Evolutionary conservation across 2,888 invertebrate species (phyloP).

Genomic region (Vandiemenella viatica): DNA sequence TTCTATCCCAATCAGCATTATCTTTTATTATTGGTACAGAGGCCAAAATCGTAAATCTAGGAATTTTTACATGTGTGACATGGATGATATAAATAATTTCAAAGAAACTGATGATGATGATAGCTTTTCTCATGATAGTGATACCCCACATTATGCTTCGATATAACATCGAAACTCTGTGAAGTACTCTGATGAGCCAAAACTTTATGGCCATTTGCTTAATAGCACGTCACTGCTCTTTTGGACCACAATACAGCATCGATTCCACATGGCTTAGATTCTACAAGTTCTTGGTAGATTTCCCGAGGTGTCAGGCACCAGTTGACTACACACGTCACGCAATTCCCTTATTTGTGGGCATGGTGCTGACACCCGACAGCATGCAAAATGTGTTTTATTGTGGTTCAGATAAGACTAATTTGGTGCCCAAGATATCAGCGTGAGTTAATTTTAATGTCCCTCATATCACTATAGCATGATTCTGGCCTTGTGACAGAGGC

Average conservation of each 20-base stretch:
- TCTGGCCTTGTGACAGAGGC: background rate
- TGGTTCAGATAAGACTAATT: background rate
- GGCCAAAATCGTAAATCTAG: too few species aligned
- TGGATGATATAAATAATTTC: too few species aligned
- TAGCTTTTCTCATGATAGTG: too few species aligned
- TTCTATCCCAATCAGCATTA: too few species aligned
- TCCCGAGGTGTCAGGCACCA: background rate
- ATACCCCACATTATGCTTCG: too few species aligned
- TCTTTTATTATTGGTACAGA: too few species aligned
- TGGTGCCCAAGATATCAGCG: background rate
- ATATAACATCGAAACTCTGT: too few species aligned
- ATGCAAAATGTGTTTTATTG: background rate
- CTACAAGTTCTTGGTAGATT: background rate
- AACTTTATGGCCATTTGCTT: background rate
- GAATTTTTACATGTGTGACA: too few species aligned
- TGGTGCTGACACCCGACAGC: background rate
- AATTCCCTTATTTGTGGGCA: background rate
- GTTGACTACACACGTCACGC: background rate
- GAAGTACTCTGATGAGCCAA: background rate
- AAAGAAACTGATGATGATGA: too few species aligned
- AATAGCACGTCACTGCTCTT: too few species aligned
- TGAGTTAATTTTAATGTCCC: background rate
- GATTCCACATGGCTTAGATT: background rate
- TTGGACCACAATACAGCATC: background rate
- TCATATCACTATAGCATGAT: background rate